Evolutionary conservation across 2,888 invertebrate species (phyloP), one percentile per base, ranked within the genome.

Genomic region (Drosophila meridionalis): DNA sequence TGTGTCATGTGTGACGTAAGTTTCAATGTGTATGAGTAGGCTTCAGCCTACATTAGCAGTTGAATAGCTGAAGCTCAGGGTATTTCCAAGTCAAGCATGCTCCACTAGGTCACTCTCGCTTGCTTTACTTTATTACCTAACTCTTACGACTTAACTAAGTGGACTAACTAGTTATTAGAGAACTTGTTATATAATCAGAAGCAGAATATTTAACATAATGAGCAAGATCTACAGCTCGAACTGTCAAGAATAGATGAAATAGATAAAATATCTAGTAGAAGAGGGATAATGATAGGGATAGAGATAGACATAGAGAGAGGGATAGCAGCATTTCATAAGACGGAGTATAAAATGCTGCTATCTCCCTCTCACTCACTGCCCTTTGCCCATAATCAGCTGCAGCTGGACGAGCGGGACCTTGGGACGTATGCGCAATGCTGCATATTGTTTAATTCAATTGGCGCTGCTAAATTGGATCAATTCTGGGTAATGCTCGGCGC

Each of bases 381-480:
- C 20, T 20, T 20, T 20, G 20, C 20, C 20, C 20, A 20, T 20
- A 20, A 20, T 20, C 20, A 20, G 20, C 1, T 20, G 20, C 20
- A 20, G 8, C 20, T 40, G 7, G 9, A 43, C 7, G 20, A 20
- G 20, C 20, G 20, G 20, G 20, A 20, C 20, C 20, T 20, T 20
- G 42, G 42, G 42, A 14, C 14, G 40, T 40, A 40, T 40, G 40
- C 40, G 40, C 20, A 43, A 43, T 9, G 43, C n/a, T 0, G 42
- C 42, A 8, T 42, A 42, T 20, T 58, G 48, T 79, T 65, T 60
- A 78, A 85, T 73, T 79, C 45, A 87, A 83, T 75, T 66, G 74
- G n/a, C 59, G 74, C 28, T 52, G 67, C 56, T 53, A 64, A 80
- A 73, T 83, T 62, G 58, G 69, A 64, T 72, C 73, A 70, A 73